These are phyloP conservation scores for Aptenodytes patagonicus DNA, from an alignment of 2,113 vertebrate species.

Conservation along the genomic window DNA sequence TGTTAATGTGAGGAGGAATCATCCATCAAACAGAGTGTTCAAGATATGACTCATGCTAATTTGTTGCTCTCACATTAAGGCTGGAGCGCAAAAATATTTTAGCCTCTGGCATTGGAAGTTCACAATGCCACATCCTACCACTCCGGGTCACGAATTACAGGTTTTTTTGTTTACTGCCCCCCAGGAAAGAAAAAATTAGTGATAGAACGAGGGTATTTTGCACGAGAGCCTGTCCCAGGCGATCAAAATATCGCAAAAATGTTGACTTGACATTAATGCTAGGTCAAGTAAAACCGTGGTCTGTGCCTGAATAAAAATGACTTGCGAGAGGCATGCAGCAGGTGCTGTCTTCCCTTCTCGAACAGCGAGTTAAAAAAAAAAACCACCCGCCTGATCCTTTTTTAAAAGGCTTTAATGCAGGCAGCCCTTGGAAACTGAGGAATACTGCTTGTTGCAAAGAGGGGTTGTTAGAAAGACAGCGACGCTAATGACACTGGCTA, in stretches of 20 bases:
- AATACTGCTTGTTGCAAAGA: background rate
- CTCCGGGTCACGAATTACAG: conserved; percentile 58
- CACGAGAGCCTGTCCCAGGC: background rate
- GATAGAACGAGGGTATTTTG: background rate
- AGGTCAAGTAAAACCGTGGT: conserved; percentile 21
- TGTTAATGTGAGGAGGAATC: conserved; percentile 73
- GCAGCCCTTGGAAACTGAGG: conserved; percentile 33
- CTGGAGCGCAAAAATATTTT: conserved; percentile 73
- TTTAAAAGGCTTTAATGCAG: conserved; percentile 38
- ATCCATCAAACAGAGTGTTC: conserved; percentile 69
- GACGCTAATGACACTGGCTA: conserved; percentile 15
- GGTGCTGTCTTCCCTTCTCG: conserved; percentile 54
- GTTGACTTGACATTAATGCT: conserved; percentile 33
- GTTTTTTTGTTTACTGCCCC: conserved; percentile 10
- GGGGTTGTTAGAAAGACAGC: background rate
- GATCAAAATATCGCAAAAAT: background rate
- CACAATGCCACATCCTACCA: conserved; percentile 59
- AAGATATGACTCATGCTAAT: conserved; percentile 83
- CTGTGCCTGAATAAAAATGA: conserved; percentile 3
- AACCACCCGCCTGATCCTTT: conserved; percentile 5
- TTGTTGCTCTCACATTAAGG: conserved; percentile 70
- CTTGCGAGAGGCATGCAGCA: conserved; percentile 31
- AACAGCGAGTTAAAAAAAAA: background rate
- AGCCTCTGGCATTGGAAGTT: conserved; percentile 78
- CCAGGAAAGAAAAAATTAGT: conserved; percentile 8